These are phyloP conservation scores for Tipula unca DNA, from an alignment of 2,888 invertebrate species.

Conservation along the genomic window DNA sequence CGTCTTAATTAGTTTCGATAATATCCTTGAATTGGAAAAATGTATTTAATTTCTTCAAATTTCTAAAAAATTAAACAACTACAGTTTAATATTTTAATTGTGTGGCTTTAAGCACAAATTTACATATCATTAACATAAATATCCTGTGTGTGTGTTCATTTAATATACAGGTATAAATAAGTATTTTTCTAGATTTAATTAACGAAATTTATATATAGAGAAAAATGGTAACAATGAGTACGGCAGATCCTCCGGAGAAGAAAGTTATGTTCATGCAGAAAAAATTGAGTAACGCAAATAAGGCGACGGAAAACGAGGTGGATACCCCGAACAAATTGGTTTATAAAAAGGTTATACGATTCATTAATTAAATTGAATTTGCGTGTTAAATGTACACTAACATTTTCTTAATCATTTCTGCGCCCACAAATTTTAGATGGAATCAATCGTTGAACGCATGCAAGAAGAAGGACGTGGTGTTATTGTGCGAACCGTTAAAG, in stretches of 20 bases:
- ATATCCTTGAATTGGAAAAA: not conserved
- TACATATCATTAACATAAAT: not conserved
- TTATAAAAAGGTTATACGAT: slow-evolving; percentile 64
- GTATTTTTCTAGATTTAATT: not conserved
- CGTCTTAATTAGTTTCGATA: not conserved
- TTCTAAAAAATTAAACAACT: not conserved
- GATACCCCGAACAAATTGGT: slow-evolving; percentile 84
- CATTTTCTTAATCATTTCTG: not conserved
- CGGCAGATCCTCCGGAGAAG: slow-evolving; percentile 27
- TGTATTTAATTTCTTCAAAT: not conserved
- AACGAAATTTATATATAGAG: not conserved
- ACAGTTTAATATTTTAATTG: not conserved
- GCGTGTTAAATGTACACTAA: not conserved
- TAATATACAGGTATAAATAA: not conserved
- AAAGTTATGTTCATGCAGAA: slow-evolving; percentile 21
- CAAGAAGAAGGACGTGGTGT: slow-evolving; percentile 90
- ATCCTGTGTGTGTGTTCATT: not conserved
- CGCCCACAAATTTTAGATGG: slow-evolving; percentile 69
- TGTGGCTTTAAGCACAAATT: not conserved
- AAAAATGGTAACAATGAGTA: slow-evolving; percentile 43
- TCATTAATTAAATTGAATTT: slow-evolving; percentile 33
- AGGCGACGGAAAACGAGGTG: slow-evolving; percentile 42
- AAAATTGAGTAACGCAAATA: slow-evolving; percentile 26
- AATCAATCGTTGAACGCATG: slow-evolving; percentile 92
- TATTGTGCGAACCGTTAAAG: slow-evolving; percentile 94